Evolutionary conservation across 2,113 vertebrate genomes (phyloP).

Genomic region (Chaetodon trifascialis): DNA sequence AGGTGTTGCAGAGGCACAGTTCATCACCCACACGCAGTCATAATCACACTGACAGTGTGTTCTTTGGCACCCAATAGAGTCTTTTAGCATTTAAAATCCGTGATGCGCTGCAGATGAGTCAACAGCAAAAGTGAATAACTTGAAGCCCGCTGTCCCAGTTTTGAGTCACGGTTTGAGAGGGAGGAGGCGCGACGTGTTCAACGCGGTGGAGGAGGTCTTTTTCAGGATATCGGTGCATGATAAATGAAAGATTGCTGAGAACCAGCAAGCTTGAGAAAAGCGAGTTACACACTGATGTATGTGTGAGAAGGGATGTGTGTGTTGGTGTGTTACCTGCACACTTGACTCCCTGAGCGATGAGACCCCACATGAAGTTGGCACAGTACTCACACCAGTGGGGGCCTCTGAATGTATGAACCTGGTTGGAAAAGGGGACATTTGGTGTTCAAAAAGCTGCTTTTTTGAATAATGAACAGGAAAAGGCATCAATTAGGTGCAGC

Average conservation of each 20-base stretch:
- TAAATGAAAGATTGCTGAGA: not conserved
- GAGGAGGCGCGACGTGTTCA: not conserved
- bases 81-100: slow-evolving; percentile 56
- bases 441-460: not conserved
- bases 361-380: slow-evolving; percentile 99
- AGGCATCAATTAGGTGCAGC: not conserved
- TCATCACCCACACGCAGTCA: slow-evolving; percentile 38
- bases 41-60: slow-evolving; percentile 33
- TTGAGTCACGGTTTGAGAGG: slow-evolving; percentile 88
- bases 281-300: not conserved
- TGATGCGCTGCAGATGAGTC: slow-evolving; percentile 52
- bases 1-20: slow-evolving; percentile 21
- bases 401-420: slow-evolving; percentile 98
- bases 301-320: not conserved
- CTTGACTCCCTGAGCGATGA: slow-evolving; percentile 99
- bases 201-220: not conserved
- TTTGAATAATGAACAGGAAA: not conserved
- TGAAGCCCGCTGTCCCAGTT: slow-evolving; percentile 62
- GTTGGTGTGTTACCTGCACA: slow-evolving; percentile 90
- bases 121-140: slow-evolving; percentile 55
- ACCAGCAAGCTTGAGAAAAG: not conserved
- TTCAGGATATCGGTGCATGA: not conserved
- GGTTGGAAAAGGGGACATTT: not conserved
- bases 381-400: slow-evolving; percentile 99
- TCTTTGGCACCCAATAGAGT: slow-evolving; percentile 41